Evolutionary conservation across 1,140 invertebrate species (phyloP).

Genomic region (Ditylenchus dipsaci): DNA sequence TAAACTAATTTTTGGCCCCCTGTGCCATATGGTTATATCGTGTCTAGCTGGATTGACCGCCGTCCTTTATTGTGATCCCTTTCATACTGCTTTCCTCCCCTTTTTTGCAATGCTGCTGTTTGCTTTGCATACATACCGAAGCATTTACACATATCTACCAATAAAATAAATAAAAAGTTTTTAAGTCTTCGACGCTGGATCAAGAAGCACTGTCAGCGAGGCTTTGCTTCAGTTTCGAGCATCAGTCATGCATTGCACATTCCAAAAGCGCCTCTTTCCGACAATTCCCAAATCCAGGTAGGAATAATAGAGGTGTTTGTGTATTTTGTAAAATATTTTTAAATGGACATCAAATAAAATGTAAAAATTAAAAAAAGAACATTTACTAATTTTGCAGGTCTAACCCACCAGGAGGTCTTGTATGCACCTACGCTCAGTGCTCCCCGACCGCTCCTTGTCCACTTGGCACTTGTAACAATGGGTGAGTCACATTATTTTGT

Average conservation of each 20-base stretch:
- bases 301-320: neutral
- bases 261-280: slow-evolving; percentile 21
- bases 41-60: too few species aligned
- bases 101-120: too few species aligned
- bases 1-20: too few species aligned
- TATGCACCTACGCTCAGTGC: slow-evolving; percentile 52
- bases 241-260: slow-evolving; percentile 51
- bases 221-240: slow-evolving; percentile 54
- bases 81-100: too few species aligned
- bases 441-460: slow-evolving; percentile 47
- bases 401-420: slow-evolving; percentile 30
- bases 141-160: neutral
- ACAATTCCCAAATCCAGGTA: slow-evolving; percentile 16
- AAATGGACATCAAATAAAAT: too few species aligned
- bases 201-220: slow-evolving; percentile 51
- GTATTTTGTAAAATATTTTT: too few species aligned
- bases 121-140: too few species aligned
- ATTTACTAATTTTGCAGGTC: neutral
- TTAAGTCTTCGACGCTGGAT: slow-evolving; percentile 47
- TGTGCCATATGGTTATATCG: too few species aligned
- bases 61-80: too few species aligned
- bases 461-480: slow-evolving; percentile 55
- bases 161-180: neutral
- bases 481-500: slow-evolving; percentile 43
- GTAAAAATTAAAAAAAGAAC: too few species aligned